phyloP scores from a whole-genome alignment of 2,113 vertebrate species.

The Setophaga kirtlandii region DNA sequence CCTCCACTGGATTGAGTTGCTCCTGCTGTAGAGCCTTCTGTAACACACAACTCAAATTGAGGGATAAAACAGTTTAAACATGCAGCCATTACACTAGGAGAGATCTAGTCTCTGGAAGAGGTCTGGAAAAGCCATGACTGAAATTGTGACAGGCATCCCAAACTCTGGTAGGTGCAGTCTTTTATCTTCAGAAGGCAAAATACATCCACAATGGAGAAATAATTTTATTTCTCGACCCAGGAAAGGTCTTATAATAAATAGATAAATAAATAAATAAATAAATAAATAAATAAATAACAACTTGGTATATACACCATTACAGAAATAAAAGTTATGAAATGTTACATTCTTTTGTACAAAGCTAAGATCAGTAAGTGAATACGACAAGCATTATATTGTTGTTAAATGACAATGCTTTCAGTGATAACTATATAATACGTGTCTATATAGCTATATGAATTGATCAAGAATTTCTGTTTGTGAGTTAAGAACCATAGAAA shows the following conservation, averaged over 20 bases:
- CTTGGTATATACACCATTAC: not conserved
- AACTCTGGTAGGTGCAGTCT: not conserved
- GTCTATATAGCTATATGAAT: not conserved
- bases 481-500: not conserved
- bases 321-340: not conserved
- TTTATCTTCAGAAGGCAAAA: not conserved
- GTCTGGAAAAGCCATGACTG: not conserved
- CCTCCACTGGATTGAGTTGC: accelerated
- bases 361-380: not conserved
- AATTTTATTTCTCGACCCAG: not conserved
- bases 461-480: not conserved
- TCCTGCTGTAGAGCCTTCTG: not conserved
- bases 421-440: not conserved
- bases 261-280: too few species aligned
- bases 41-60: not conserved
- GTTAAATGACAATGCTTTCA: not conserved
- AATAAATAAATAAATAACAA: not conserved
- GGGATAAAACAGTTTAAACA: not conserved
- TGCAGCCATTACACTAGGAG: not conserved
- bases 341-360: not conserved
- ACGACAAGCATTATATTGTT: not conserved
- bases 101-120: not conserved
- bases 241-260: not conserved
- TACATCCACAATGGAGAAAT: not conserved
- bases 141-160: not conserved